A percentile compares a stretch with the other conserved stretches of the same genome.
Evolutionary conservation across 2,797 vertebrate genomes (phyloP).

Genomic region (Bucorvus abyssinicus): DNA sequence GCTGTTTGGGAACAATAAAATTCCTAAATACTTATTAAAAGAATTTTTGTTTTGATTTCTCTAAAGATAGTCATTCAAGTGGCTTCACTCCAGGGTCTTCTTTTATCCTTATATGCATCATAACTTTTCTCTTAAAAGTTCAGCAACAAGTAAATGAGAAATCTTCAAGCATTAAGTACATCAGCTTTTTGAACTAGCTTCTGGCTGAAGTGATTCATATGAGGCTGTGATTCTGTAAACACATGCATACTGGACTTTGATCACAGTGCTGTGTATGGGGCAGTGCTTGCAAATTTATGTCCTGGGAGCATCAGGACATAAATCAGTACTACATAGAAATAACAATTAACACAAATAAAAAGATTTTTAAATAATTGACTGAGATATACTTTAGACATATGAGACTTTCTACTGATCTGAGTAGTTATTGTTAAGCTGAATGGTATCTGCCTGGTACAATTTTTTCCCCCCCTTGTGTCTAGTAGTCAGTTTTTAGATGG

Average conservation of each 20-base stretch:
- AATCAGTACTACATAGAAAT: background rate
- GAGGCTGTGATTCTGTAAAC: background rate
- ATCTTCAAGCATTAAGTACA: background rate
- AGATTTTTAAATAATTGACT: background rate
- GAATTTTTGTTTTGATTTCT: background rate
- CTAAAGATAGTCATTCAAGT: background rate
- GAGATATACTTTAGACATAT: background rate
- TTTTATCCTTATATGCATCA: background rate
- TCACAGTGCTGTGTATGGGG: background rate
- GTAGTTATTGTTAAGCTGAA: background rate
- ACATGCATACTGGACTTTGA: background rate
- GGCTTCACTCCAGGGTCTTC: background rate
- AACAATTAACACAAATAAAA: background rate
- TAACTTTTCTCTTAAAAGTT: background rate
- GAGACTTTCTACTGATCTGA: background rate
- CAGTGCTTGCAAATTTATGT: background rate
- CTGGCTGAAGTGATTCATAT: background rate
- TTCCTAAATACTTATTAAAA: conserved; percentile 52
- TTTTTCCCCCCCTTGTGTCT: background rate
- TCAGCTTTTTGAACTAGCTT: conserved; percentile 1
- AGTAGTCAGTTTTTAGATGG: background rate
- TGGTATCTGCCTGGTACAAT: background rate
- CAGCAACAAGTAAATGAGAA: background rate
- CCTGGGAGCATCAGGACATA: background rate
- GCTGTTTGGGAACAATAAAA: conserved; percentile 23